These are phyloP conservation scores for Clanis bilineata DNA, from an alignment of 2,888 invertebrate species.

Conservation along the genomic window DNA sequence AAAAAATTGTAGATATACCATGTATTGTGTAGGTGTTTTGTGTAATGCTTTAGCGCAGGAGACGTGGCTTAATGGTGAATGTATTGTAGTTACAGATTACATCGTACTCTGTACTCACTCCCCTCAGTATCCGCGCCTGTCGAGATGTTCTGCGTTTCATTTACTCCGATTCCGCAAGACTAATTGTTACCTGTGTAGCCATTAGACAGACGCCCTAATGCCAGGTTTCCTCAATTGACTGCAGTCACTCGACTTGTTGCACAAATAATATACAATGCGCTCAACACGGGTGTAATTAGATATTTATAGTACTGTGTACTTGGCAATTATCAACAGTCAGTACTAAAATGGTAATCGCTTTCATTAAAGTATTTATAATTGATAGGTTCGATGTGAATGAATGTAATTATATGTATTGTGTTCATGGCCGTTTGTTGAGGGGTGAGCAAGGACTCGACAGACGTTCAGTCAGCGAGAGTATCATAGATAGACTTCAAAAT, in stretches of 20 bases:
- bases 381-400: conserved; percentile 3
- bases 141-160: conserved; percentile 44
- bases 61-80: too few species aligned
- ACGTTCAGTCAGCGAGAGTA: neutral
- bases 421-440: conserved; percentile 1
- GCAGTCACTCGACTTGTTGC: conserved; percentile 4
- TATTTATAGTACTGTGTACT: conserved; percentile 6
- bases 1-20: too few species aligned
- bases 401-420: conserved; percentile 4
- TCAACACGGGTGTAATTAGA: conserved; percentile 2
- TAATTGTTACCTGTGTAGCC: conserved; percentile 50
- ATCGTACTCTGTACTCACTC: too few species aligned
- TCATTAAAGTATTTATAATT: conserved; percentile 8
- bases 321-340: conserved; percentile 4
- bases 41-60: too few species aligned
- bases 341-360: neutral
- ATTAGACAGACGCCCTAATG: conserved; percentile 48
- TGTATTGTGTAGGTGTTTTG: too few species aligned
- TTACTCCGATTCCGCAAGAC: conserved; percentile 41
- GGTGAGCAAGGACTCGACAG: conserved; percentile 6
- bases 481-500: neutral
- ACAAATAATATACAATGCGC: conserved; percentile 9
- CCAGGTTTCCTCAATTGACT: conserved; percentile 51
- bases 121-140: too few species aligned
- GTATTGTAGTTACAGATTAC: too few species aligned